Base-by-base conservation (phyloP, 2,888 invertebrate species). In the Antitype chi region DNA sequence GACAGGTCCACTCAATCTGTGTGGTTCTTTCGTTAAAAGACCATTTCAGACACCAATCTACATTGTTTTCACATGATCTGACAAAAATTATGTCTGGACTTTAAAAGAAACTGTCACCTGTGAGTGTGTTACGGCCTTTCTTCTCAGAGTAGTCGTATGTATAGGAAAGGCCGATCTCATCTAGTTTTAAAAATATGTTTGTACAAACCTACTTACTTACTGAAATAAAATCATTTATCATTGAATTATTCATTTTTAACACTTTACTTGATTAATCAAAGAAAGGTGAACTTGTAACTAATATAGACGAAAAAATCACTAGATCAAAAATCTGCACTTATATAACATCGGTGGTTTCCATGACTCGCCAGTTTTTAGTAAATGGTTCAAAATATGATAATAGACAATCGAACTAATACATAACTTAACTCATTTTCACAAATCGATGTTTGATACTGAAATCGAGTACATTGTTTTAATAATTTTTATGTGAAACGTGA, bases 381-480 rank as follows among this genome's bases (percentile, higher is more conserved):
- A 9, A 52, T 13, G 17, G 20, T 43, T 47, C 17, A 8, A 70
- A 43, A 43, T 70, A 43, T 43, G 17, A 38, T 23, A 23, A 20
- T 32, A 28, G 2, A 9, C 32, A 52, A 32, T 52, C 28, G 9
- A 55, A 53, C 23, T 28, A 11, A 49, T 11, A 74, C 0, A 20
- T 49, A 49, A 38, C 38, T 32, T 7, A 49, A 59, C 47, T 38
- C 6, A 4, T 49, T 53, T 59, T 59, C 52, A 64, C 13, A 49
- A 47, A 82, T 80, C 81, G 76, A 76, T 87, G 87, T 79, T 74
- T 55, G n/a, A 76, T 85, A 84, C 88, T 63, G 52, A 25, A 78
- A 88, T 87, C 72, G 87, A 85, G n/a, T 43, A 68, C 67, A 57
- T 75, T 73, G 17, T 43, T 68, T 32, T 85, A 47, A 53, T 60